A percentile compares a stretch with the other conserved stretches of the same genome.
These are phyloP conservation scores for Coendou prehensilis DNA, from an alignment of 2,797 vertebrate species.

Conservation along the genomic window DNA sequence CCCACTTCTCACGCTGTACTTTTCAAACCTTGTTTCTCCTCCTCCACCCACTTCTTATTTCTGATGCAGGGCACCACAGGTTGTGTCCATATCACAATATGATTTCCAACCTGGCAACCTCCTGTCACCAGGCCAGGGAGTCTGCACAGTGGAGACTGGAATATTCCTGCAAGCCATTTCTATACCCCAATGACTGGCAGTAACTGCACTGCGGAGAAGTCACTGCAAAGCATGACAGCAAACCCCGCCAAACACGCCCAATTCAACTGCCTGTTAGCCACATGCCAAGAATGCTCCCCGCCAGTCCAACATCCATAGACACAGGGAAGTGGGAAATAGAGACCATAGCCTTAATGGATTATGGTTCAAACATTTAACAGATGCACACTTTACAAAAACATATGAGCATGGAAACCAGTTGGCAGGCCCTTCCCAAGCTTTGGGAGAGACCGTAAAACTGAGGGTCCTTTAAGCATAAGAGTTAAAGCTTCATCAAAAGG, in stretches of 20 bases:
- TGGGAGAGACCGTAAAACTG: neutral
- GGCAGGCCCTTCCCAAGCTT: neutral
- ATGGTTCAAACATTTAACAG: neutral
- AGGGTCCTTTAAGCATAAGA: neutral
- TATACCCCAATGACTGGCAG: accelerated
- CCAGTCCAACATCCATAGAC: too few species aligned
- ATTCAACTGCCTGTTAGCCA: neutral
- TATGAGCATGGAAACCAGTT: accelerated
- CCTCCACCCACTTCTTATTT: accelerated
- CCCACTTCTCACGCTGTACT: accelerated
- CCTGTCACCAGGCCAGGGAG: neutral
- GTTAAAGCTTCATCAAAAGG: neutral
- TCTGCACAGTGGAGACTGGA: neutral
- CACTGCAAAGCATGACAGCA: neutral
- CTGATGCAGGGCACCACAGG: neutral
- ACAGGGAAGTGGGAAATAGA: neutral
- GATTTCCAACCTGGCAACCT: neutral
- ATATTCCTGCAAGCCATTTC: neutral
- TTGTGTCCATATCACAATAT: neutral
- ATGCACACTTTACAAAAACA: neutral
- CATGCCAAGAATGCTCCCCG: neutral
- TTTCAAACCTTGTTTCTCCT: neutral
- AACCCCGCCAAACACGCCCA: neutral
- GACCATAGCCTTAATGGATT: neutral
- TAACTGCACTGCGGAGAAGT: neutral